A percentile compares a stretch with the other conserved stretches of the same genome.
Conservation (phyloP, 2,113 vertebrate genomes). For the Pterocles gutturalis region DNA sequence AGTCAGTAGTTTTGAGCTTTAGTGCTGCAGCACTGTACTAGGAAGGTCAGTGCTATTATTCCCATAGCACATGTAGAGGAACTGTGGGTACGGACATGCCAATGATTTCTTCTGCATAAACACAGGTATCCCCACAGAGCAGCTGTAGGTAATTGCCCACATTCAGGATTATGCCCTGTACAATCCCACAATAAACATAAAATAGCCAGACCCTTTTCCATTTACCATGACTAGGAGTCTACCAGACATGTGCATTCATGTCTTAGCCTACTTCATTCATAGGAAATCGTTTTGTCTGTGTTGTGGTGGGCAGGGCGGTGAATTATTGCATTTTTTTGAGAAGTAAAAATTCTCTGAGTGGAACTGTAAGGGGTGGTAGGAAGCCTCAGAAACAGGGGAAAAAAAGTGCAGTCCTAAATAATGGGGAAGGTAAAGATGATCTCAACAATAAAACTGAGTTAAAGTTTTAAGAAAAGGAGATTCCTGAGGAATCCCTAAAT, state of each 20-base stretch:
- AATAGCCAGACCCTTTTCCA: neutral
- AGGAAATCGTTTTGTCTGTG: neutral
- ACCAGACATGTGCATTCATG: neutral
- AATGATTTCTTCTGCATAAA: neutral
- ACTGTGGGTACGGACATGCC: neutral
- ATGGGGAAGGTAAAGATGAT: neutral
- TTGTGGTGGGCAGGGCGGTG: neutral
- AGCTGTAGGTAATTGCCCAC: neutral
- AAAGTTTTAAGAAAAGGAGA: neutral
- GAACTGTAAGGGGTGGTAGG: neutral
- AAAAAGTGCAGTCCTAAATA: neutral
- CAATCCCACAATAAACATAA: neutral
- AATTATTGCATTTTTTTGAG: neutral
- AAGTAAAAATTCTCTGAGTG: neutral
- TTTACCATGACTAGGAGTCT: neutral
- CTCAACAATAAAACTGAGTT: neutral
- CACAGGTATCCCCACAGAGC: neutral
- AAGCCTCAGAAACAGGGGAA: neutral
- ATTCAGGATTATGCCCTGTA: neutral
- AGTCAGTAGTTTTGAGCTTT: neutral
- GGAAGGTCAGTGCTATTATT: neutral
- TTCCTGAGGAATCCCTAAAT: neutral
- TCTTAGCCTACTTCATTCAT: neutral
- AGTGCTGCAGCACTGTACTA: neutral
- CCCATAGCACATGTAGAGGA: neutral